Base-by-base conservation (phyloP, 2,888 invertebrate species). In the Apamea epomidion region DNA sequence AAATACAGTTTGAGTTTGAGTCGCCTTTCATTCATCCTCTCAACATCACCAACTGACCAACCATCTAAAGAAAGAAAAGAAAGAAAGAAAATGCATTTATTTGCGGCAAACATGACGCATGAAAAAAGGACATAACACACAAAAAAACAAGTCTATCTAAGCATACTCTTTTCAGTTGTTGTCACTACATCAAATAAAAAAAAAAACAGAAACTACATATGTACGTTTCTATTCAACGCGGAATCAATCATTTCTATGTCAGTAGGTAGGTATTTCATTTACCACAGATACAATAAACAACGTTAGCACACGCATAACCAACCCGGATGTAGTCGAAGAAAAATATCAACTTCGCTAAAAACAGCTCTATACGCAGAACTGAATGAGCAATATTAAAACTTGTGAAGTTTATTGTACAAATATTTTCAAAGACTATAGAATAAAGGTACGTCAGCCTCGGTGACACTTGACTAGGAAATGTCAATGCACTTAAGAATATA, bases 401-500 rank as follows among this genome's bases (percentile, higher is more conserved):
- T 12, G 48, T 48, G 18, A 37, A 51, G 68, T 78, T 79, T 79
- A 29, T 18, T 51, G 29, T 7, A 42, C 60, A 51, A 78, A 80
- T 69, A 79, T 70, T 25, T 42, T 79, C 37, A 10, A 62, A 60
- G 4, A 79, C 14, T 16, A 21, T 25, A 54, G 21, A 7, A 7
- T 21, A 2, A 2, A 32, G 1, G 8, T 25, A 48, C 37, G 58
- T 29, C 67, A 42, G 37, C 3, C 72, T n/a, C 18, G 12, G 18
- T 2, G 7, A 48, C 54, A 68, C 78, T 67, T 78, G 78, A 78
- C 32, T 6, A 21, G 0, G 3, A 60, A 68, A 68, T 68, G 78
- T 78, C 78, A 78, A 37, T 48, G 65, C 76, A 78, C 78, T 77
- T 65, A 2, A 32, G 25, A 29, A 64, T 8, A 32, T 64, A 64